Percentiles rank a stretch among this genome's conserved stretches.
phyloP scores from a whole-genome alignment of 2,113 vertebrate species.

The Oncorhynchus gorbuscha region DNA sequence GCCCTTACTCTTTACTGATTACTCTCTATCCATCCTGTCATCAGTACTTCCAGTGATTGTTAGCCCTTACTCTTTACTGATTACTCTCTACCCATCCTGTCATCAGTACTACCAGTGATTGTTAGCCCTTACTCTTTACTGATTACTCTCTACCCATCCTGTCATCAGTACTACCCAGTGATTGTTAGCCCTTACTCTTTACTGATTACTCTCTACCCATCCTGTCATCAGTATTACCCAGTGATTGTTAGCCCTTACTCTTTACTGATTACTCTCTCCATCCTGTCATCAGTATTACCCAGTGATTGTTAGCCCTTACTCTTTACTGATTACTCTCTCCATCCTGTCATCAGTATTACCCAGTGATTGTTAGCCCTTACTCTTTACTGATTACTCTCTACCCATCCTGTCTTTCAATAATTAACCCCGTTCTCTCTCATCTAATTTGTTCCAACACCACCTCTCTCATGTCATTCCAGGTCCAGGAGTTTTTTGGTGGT shows the following conservation, averaged over 20 bases:
- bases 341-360: not conserved
- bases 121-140: too few relatives aligned
- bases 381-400: not conserved
- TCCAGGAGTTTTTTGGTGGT: constrained; percentile 86
- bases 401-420: not conserved
- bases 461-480: constrained; percentile 63
- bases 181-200: too few relatives aligned
- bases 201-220: too few relatives aligned
- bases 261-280: not conserved
- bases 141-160: not conserved
- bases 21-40: not conserved
- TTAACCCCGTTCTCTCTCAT: too few relatives aligned
- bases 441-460: not conserved
- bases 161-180: not conserved
- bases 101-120: not conserved
- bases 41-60: not conserved
- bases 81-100: not conserved
- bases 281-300: not conserved
- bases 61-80: too few relatives aligned
- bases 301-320: too few relatives aligned
- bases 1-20: not conserved
- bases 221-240: not conserved
- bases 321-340: not conserved
- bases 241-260: too few relatives aligned
- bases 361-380: too few relatives aligned